Evolutionary conservation across 1,140 invertebrate species (phyloP).

Genomic region (Bombus sylvicola): DNA sequence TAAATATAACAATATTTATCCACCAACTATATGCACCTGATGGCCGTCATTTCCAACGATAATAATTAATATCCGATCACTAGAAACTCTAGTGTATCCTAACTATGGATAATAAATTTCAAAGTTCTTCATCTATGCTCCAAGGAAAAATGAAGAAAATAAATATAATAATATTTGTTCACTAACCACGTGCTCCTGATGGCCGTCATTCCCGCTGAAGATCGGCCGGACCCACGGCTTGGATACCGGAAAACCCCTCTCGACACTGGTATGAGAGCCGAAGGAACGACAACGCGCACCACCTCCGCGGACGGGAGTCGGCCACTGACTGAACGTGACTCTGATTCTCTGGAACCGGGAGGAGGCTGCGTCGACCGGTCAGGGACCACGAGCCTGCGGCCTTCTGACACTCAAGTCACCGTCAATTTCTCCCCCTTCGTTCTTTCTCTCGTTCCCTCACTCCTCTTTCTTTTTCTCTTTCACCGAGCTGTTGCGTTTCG

Average conservation of each 20-base stretch:
- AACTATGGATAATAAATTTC: background rate
- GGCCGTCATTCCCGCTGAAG: slow-evolving; percentile 73
- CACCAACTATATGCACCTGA: background rate
- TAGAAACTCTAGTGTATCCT: background rate
- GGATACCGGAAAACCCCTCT: slow-evolving; percentile 53
- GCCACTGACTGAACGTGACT: slow-evolving; percentile 79
- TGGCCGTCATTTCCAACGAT: background rate
- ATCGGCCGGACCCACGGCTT: slow-evolving; percentile 47
- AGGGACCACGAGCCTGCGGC: slow-evolving; percentile 75
- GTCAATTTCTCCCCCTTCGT: slow-evolving; percentile 54
- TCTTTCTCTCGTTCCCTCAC: background rate
- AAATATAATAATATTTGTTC: slow-evolving; percentile 5
- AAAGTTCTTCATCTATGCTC: background rate
- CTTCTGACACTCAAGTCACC: slow-evolving; percentile 68
- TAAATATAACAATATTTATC: background rate
- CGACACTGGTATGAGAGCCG: slow-evolving; percentile 42
- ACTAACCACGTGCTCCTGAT: slow-evolving; percentile 79
- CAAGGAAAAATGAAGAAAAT: background rate
- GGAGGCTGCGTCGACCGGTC: slow-evolving; percentile 73
- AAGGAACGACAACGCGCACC: slow-evolving; percentile 68
- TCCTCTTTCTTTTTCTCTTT: background rate
- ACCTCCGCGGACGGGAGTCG: slow-evolving; percentile 80
- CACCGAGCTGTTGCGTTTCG: slow-evolving; percentile 20
- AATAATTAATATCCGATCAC: background rate
- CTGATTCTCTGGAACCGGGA: slow-evolving; percentile 73